Conservation (phyloP, 1,140 invertebrate species). For the Diploscapter pachys region DNA sequence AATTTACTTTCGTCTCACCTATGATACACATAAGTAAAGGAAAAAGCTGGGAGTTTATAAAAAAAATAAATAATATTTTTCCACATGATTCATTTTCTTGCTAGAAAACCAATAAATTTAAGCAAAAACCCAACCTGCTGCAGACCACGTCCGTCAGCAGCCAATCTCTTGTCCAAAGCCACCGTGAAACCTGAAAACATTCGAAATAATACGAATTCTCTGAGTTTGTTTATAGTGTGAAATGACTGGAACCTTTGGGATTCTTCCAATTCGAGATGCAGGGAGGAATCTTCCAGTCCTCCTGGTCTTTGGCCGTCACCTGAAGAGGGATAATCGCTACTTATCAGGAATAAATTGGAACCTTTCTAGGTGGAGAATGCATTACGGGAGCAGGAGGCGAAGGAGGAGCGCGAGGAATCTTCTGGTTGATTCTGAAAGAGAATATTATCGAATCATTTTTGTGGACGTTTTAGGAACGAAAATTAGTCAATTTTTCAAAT, state of each 20-base stretch:
- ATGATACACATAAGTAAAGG: no score
- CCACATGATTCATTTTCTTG: no score
- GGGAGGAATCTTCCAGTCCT: constrained; percentile 99
- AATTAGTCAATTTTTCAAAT: no score
- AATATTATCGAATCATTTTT: no score
- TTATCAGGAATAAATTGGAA: constrained; percentile 12
- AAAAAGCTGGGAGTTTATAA: no score
- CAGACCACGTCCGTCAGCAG: constrained; percentile 91
- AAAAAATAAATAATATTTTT: no score
- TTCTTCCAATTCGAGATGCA: constrained; percentile 99
- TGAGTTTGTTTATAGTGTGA: neutral
- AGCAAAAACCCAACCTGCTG: constrained; percentile 72
- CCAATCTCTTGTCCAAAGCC: constrained; percentile 92
- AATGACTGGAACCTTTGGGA: constrained; percentile 70
- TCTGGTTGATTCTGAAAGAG: constrained; percentile 61
- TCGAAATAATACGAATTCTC: neutral
- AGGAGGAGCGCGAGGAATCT: constrained; percentile 90
- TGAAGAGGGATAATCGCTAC: neutral
- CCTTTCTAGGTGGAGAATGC: constrained; percentile 91
- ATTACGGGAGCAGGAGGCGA: constrained; percentile 94
- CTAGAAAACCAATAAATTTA: constrained; percentile 4
- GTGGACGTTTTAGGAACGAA: no score
- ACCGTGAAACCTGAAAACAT: constrained; percentile 76
- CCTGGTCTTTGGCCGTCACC: constrained; percentile 94
- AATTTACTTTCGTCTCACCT: no score